phyloP scores from a whole-genome alignment of 2,888 invertebrate species.

The Lumbricus terrestris region DNA sequence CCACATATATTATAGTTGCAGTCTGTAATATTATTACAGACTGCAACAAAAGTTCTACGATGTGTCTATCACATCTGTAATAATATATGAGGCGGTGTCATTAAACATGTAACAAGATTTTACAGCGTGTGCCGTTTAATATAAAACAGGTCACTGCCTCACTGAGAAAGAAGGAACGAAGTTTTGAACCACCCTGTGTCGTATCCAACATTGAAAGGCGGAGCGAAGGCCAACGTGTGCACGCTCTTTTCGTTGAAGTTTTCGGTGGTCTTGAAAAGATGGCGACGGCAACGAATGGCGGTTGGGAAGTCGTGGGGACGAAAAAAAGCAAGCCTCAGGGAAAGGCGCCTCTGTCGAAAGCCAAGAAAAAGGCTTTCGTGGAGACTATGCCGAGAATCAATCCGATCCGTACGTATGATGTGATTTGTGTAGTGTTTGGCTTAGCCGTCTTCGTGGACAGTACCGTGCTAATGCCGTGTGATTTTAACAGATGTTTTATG shows the following conservation, averaged over 20 bases:
- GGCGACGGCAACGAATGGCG: slow-evolving; percentile 8
- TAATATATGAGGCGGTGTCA: no score
- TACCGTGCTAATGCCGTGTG: neutral
- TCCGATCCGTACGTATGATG: neutral
- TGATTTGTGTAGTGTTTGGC: neutral
- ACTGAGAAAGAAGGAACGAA: no score
- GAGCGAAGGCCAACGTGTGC: neutral
- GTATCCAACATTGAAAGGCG: neutral
- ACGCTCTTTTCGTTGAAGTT: neutral
- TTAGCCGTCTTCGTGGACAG: neutral
- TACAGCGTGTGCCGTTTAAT: neutral
- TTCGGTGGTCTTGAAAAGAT: neutral
- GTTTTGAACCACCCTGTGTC: neutral
- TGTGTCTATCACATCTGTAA: no score
- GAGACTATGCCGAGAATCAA: slow-evolving; percentile 23
- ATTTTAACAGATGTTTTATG: neutral
- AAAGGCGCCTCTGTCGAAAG: slow-evolving; percentile 13
- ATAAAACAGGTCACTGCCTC: no score
- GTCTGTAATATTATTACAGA: no score
- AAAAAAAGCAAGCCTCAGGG: slow-evolving; percentile 3
- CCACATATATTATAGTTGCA: no score
- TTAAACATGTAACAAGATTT: no score
- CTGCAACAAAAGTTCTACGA: no score
- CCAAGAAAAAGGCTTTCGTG: slow-evolving; percentile 13
- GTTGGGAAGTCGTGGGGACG: neutral